phyloP scores from a whole-genome alignment of 2,113 vertebrate genomes.

The Acanthisitta chloris region DNA sequence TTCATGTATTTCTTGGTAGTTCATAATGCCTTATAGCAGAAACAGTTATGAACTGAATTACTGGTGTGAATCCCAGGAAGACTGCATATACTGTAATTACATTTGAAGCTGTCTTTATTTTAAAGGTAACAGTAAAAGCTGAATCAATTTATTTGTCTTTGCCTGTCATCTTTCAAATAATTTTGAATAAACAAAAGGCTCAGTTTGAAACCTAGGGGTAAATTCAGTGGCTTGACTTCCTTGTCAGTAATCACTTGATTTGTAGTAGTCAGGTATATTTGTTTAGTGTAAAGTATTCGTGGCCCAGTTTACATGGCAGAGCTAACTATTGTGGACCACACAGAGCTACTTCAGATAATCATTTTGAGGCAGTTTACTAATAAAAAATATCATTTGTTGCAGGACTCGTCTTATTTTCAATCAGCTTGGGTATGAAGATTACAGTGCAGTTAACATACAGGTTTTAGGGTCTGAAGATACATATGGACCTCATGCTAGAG shows the following conservation, averaged over 20 bases:
- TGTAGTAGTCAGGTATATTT: background rate
- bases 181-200: background rate
- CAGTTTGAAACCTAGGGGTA: background rate
- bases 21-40: background rate
- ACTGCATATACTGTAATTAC: background rate
- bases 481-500: slow-evolving; percentile 77
- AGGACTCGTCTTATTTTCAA: slow-evolving; percentile 82
- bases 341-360: background rate
- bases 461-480: slow-evolving; percentile 87
- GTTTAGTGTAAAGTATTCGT: background rate
- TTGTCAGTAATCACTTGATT: background rate
- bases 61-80: background rate
- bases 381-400: slow-evolving; percentile 32
- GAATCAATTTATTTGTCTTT: background rate
- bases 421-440: slow-evolving; percentile 81
- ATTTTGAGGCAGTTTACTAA: slow-evolving; percentile 32
- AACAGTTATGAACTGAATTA: background rate
- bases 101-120: background rate
- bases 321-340: background rate
- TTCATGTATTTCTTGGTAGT: background rate
- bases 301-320: background rate
- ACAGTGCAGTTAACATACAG: slow-evolving; percentile 81
- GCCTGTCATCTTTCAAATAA: background rate
- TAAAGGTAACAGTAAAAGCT: background rate
- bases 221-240: background rate